Base-by-base conservation (phyloP, 2,888 invertebrate genomes). In the Spatulosminthurus flaviceps region DNA sequence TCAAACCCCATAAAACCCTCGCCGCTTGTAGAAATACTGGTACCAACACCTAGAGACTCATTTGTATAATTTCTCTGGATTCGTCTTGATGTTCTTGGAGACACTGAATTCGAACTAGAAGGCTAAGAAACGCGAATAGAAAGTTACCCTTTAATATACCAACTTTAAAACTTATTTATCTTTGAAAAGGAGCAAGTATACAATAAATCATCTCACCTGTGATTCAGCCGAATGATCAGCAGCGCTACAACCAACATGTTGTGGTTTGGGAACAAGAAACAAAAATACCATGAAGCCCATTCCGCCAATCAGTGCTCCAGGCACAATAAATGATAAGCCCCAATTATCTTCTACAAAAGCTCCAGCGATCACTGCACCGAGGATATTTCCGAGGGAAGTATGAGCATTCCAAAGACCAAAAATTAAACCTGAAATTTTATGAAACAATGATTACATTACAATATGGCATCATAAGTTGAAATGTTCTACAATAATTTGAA, bases 391-490 rank as follows among this genome's bases (percentile, higher is more conserved):
- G 13, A 98, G 91, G 0, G 96, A 96, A 0, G 97, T 97, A 86
- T 98, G 97, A 0, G 97, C 96, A 89, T 98, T 98, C 98, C 98
- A 98, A 7, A 97, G 90, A 16, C 98, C 98, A 88, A 97, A 97
- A 81, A 98, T 95, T 28, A 98, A 89, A 0, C 91, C 91, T 86
- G 87, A 86, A 85, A 34, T 34, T 4, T 34, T 34, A 34, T 34
- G 34, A 34, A 34, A 43, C n/a, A 13, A 60, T 60, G 22, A 21
- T 60, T 19, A 9, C 7, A 60, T 2, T 60, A n/a, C n/a, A n/a
- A n/a, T n/a, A n/a, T n/a, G n/a, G n/a, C n/a, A n/a, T n/a, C n/a
- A n/a, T n/a, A n/a, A n/a, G n/a, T n/a, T n/a, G n/a, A n/a, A n/a
- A n/a, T n/a, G n/a, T n/a, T n/a, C n/a, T n/a, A n/a, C n/a, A n/a